Evolutionary conservation across 2,888 invertebrate genomes (phyloP), one percentile per base, ranked within the genome.

Genomic region (Blomia tropicalis): DNA sequence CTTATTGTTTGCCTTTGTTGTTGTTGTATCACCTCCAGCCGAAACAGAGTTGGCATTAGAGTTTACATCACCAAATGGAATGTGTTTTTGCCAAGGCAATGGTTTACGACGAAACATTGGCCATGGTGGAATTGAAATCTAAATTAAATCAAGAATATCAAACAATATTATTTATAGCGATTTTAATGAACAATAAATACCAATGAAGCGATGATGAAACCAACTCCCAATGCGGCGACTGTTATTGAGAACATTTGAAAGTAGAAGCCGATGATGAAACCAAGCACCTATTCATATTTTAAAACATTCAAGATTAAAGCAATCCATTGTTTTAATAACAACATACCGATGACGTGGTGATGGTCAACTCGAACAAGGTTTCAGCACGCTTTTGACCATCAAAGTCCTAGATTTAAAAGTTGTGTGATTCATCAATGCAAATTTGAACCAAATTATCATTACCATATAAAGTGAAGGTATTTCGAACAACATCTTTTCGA

Each of bases 161-260:
- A n/a, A 31, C n/a, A 4, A 1, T 3, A 27, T 23, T 36, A n/a
- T 17, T 17, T 23, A 30, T 32, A 22, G 27, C 62, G 36, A 30
- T 47, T 22, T 63, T 19, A 54, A 58, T n/a, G n/a, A n/a, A n/a
- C n/a, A 62, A 56, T 30, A 36, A 79, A 78, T 76, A 84, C 85
- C 71, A 92, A 75, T 43, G 87, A 82, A 51, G 92, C 89, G 66
- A 93, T 76, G 1, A 85, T 77, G 71, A 92, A 91, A 66, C 93
- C 93, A 70, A 87, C 90, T 32, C 87, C 87, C 58, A 93, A 77
- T 71, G 92, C 88, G 71, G 89, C 90, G 31, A 93, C 87, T 1
- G 92, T 91, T 73, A 90, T 89, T 0, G 92, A 93, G 73, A 93
- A 93, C 73, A 92, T 90, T 73, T 93, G 92, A 67, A 90, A 88